Evolutionary conservation across 2,888 invertebrate species (phyloP).

Genomic region (Drosophila recens): DNA sequence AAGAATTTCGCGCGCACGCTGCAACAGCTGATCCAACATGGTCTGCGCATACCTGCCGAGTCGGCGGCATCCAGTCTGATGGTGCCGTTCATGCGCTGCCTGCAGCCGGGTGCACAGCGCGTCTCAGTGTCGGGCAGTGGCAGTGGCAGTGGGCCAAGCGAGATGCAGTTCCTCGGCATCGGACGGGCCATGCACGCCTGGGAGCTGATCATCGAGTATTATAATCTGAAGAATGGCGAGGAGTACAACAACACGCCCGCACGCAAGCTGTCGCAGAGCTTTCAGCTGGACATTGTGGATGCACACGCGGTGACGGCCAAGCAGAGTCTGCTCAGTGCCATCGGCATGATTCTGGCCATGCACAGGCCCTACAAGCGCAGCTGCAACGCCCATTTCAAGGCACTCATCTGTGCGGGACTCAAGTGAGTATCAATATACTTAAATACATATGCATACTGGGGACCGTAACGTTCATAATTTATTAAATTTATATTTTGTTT

Average conservation of each 20-base stretch:
- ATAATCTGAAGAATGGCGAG: slow-evolving; percentile 97
- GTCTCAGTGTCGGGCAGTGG: slow-evolving; percentile 21
- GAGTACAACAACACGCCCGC: slow-evolving; percentile 98
- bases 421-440: slow-evolving; percentile 89
- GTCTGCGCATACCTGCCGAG: slow-evolving; percentile 87
- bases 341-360: slow-evolving; percentile 95
- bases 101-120: slow-evolving; percentile 84
- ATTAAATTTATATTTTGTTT: too few species aligned
- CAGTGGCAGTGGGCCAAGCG: slow-evolving; percentile 10
- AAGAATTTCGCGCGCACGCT: slow-evolving; percentile 96
- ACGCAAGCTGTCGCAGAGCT: slow-evolving; percentile 97
- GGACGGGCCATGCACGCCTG: slow-evolving; percentile 92
- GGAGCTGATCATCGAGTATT: slow-evolving; percentile 97
- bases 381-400: slow-evolving; percentile 98
- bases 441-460: too few species aligned
- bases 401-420: slow-evolving; percentile 97
- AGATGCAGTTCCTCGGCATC: slow-evolving; percentile 72
- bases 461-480: too few species aligned
- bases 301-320: slow-evolving; percentile 85
- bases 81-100: slow-evolving; percentile 95
- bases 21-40: slow-evolving; percentile 97
- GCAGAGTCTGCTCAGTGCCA: slow-evolving; percentile 92
- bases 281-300: slow-evolving; percentile 96
- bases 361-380: slow-evolving; percentile 97
- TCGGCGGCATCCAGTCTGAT: slow-evolving; percentile 87